These are phyloP conservation scores for Oscheius sp. DNA, from an alignment of 1,140 invertebrate genomes.

Conservation along the genomic window DNA sequence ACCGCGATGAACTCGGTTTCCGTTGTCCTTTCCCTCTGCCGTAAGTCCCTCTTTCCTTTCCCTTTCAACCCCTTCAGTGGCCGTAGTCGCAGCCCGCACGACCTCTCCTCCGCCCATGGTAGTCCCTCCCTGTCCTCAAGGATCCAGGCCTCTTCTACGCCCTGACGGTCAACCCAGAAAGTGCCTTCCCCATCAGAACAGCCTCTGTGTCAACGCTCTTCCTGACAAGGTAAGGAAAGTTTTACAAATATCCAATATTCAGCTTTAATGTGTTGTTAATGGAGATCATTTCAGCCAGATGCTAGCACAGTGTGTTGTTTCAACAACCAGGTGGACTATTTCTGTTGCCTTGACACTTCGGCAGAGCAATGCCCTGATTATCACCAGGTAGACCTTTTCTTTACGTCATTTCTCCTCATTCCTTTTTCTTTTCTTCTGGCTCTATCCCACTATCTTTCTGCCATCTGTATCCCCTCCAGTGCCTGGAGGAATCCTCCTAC, in stretches of 20 bases:
- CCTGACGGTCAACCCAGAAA: constrained; percentile 58
- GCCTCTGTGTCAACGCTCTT: constrained; percentile 56
- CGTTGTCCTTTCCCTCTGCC: neutral
- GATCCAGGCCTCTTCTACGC: constrained; percentile 34
- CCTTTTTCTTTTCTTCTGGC: neutral
- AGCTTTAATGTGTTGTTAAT: neutral
- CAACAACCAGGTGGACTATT: constrained; percentile 60
- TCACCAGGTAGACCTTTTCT: constrained; percentile 38
- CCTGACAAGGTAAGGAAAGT: constrained; percentile 47
- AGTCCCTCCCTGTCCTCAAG: constrained; percentile 33
- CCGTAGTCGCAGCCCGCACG: neutral
- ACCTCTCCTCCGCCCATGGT: neutral
- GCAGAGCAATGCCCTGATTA: constrained; percentile 50
- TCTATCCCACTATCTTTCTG: neutral
- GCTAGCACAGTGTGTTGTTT: constrained; percentile 55
- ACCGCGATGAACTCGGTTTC: no score
- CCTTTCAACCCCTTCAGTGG: neutral
- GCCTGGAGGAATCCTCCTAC: no score
- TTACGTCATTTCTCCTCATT: neutral
- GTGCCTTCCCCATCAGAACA: constrained; percentile 57
- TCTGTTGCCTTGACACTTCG: constrained; percentile 56
- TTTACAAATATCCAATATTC: neutral
- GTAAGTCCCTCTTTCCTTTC: neutral
- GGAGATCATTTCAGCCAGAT: constrained; percentile 42
- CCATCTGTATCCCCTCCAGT: no score